Evolutionary conservation across 2,797 vertebrate genomes (phyloP).

Genomic region (Macropus fuliginosus): DNA sequence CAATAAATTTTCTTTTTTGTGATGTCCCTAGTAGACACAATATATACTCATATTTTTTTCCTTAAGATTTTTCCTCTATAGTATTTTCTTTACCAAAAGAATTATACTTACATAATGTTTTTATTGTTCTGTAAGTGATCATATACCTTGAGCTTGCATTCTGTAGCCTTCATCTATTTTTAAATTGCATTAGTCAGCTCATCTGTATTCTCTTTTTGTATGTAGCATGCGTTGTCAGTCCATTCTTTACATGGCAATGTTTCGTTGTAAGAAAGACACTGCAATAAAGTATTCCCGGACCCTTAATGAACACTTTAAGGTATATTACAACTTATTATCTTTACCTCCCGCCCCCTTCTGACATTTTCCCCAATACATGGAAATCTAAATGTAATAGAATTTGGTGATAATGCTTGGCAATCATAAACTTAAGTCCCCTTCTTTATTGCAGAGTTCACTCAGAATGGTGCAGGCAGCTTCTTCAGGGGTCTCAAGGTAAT

Average conservation of each 20-base stretch:
- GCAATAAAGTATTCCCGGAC: conserved; percentile 94
- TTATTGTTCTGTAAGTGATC: not conserved
- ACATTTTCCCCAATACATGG: not conserved
- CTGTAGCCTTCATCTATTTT: not conserved
- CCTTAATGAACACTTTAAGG: conserved; percentile 94
- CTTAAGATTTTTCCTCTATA: not conserved
- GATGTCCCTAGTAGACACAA: not conserved
- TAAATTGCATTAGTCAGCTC: not conserved
- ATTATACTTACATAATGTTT: not conserved
- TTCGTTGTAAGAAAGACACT: conserved; percentile 92
- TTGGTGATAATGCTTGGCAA: not conserved
- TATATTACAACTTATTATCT: conserved; percentile 72
- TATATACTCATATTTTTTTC: not conserved
- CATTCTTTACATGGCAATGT: conserved; percentile 95
- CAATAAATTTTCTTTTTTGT: not conserved
- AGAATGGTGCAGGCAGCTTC: conserved; percentile 87
- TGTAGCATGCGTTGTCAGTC: conserved; percentile 94
- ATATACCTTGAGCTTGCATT: not conserved
- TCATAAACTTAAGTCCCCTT: conserved; percentile 63
- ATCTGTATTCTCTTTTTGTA: conserved; percentile 40
- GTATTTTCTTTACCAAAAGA: not conserved
- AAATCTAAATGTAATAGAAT: not conserved
- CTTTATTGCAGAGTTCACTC: conserved; percentile 86
- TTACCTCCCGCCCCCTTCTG: not conserved
- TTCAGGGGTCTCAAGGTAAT: conserved; percentile 89